Percentiles rank a stretch among this genome's conserved stretches.
Evolutionary conservation across 92 coral and sea anemone species (phyloP).

Genomic region (Isaurus tuberculatus): DNA sequence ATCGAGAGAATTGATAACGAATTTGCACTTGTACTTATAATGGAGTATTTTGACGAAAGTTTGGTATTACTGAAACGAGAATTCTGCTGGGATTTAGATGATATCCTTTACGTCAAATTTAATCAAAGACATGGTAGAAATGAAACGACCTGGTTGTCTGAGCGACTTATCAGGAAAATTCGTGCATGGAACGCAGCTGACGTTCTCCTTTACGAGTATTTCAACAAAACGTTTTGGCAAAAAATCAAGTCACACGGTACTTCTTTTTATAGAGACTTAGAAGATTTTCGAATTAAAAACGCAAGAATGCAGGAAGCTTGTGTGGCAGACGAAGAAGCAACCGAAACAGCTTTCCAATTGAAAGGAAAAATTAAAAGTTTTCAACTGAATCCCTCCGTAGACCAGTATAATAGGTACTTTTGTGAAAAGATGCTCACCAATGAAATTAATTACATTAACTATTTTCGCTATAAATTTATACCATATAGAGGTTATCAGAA

Average conservation of each 20-base stretch:
- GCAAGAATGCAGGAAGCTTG: constrained; percentile 71
- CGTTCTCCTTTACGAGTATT: constrained; percentile 78
- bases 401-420: constrained; percentile 78
- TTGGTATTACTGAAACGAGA: constrained; percentile 85
- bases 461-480: constrained; percentile 81
- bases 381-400: constrained; percentile 70
- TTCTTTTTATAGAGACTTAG: constrained; percentile 78
- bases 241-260: constrained; percentile 81
- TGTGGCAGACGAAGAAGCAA: constrained; percentile 72
- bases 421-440: constrained; percentile 91
- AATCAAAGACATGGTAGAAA: constrained; percentile 74
- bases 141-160: constrained; percentile 45
- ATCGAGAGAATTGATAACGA: constrained; percentile 71
- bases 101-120: constrained; percentile 83
- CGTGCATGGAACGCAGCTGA: constrained; percentile 91
- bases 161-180: constrained; percentile 58
- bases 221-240: constrained; percentile 90
- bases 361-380: constrained; percentile 71
- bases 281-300: constrained; percentile 75
- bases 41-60: constrained; percentile 98
- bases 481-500: constrained; percentile 81
- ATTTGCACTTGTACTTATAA: constrained; percentile 84
- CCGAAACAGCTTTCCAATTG: constrained; percentile 76
- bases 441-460: constrained; percentile 84
- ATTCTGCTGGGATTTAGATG: constrained; percentile 94